phyloP scores from a whole-genome alignment of 2,113 vertebrate species.

The Chaetodon auriga region DNA sequence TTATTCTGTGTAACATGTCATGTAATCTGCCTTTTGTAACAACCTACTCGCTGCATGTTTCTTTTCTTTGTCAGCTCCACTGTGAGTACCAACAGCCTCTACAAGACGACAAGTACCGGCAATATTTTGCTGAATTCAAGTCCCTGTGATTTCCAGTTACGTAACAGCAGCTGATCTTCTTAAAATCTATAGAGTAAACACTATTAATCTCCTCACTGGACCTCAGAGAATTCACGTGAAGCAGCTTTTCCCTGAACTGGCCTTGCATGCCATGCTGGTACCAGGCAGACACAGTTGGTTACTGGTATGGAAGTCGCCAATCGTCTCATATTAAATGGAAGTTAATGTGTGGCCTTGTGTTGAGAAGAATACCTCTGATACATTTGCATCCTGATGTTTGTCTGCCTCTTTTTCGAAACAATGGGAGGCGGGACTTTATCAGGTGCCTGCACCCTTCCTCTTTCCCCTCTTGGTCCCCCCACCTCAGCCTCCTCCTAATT shows the following conservation, averaged over 20 bases:
- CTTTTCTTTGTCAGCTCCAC: background rate
- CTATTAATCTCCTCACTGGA: constrained; percentile 62
- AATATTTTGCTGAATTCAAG: constrained; percentile 30
- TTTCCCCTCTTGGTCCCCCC: constrained; percentile 15
- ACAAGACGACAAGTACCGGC: background rate
- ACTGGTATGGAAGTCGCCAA: constrained; percentile 17
- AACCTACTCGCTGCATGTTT: background rate
- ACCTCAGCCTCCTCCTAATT: constrained; percentile 62
- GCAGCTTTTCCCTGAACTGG: constrained; percentile 65
- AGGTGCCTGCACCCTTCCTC: constrained; percentile 71
- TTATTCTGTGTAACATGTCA: background rate
- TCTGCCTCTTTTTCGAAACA: constrained; percentile 61
- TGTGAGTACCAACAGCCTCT: background rate
- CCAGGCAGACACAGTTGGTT: constrained; percentile 44
- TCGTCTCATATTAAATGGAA: background rate
- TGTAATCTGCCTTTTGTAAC: constrained; percentile 16
- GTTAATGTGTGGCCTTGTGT: constrained; percentile 30
- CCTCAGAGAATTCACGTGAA: constrained; percentile 68
- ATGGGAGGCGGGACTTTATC: constrained; percentile 67
- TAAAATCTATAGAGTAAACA: constrained; percentile 71
- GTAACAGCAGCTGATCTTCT: constrained; percentile 75
- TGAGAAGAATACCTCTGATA: constrained; percentile 25
- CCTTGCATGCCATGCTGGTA: constrained; percentile 39
- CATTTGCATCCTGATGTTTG: constrained; percentile 52
- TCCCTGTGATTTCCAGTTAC: constrained; percentile 57